A percentile compares a stretch with the other conserved stretches of the same genome.
Conservation (phyloP, 2,888 invertebrate genomes). For the Mythimna loreyi region DNA sequence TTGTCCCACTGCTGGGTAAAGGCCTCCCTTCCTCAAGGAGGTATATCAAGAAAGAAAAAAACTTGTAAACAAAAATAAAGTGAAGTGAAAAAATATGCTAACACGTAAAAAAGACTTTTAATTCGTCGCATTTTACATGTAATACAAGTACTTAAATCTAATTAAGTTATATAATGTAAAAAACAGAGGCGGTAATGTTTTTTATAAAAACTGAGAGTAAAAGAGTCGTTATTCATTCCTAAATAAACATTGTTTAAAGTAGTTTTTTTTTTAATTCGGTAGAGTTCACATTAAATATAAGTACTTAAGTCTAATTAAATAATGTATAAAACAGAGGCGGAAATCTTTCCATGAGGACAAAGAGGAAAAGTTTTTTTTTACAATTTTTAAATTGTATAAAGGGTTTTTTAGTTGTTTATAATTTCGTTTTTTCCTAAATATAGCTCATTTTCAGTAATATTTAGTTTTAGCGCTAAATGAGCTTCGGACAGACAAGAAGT, state of each 20-base stretch:
- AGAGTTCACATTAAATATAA: background rate
- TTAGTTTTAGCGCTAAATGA: background rate
- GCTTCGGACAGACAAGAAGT: background rate
- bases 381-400: slow-evolving; percentile 5
- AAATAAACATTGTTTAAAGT: no score
- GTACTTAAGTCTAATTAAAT: slow-evolving; percentile 2
- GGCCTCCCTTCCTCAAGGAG: no score
- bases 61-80: background rate
- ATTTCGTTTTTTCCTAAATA: background rate
- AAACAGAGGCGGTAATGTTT: background rate
- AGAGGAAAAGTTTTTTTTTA: background rate
- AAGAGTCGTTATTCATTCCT: background rate
- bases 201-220: background rate
- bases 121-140: background rate
- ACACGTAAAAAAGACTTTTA: slow-evolving; percentile 12
- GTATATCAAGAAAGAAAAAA: no score
- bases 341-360: background rate
- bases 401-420: background rate
- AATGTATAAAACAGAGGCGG: slow-evolving; percentile 1
- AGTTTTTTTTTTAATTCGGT: slow-evolving; percentile 10
- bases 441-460: slow-evolving; percentile 5
- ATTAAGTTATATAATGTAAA: background rate
- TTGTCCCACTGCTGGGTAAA: no score
- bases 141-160: slow-evolving; percentile 1
- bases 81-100: slow-evolving; percentile 13